Base-by-base conservation (phyloP, 2,797 vertebrate genomes). In the Lithobates sylvaticus region DNA sequence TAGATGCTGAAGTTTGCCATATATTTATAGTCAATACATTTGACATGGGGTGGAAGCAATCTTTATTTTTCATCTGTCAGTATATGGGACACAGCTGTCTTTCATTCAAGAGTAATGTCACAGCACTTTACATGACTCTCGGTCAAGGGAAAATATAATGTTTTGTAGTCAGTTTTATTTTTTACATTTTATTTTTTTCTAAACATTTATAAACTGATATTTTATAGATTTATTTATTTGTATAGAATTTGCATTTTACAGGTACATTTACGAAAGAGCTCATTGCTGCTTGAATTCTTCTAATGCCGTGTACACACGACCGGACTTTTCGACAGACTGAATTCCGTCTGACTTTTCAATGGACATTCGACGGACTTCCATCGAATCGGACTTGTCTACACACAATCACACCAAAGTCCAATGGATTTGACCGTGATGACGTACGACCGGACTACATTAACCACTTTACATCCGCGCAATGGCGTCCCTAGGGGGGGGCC, bases 21-120 rank as follows among this genome's bases (percentile, higher is more conserved):
- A 50, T 65, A 77, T 50, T 74, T 65, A 75, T 65, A 72, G 10
- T 61, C 2, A 36, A 73, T 47, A 81, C 44, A 61, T 29, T 67
- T 42, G 13, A 50, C 54, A 65, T 67, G 65, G 47, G 50, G 26
- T 29, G 15, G 78, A 58, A 71, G 61, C 64, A 42, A 10, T n/a
- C 26, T 68, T 42, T 61, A 36, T 69, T 29, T 15, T 26, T 42
- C 18, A 39, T 81, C 64, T 54, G 84, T 80, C 71, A 7, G 54
- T 42, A 26, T 69, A 42, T 5, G 23, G 47, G 39, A 76, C 65
- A 27, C 47, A 54, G 34, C 29, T 34, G 36, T 81, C 72, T 81
- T 8, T 61, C 42, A 70, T 54, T 29, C 34, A 26, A 21, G 10
- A 47, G 47, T 61, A 29, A 16, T 42, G 74, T 84, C 83, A 64